A percentile compares a stretch with the other conserved stretches of the same genome.
These are phyloP conservation scores for Speoplatyrhinus poulsoni DNA, from an alignment of 2,113 vertebrate species.

Conservation along the genomic window DNA sequence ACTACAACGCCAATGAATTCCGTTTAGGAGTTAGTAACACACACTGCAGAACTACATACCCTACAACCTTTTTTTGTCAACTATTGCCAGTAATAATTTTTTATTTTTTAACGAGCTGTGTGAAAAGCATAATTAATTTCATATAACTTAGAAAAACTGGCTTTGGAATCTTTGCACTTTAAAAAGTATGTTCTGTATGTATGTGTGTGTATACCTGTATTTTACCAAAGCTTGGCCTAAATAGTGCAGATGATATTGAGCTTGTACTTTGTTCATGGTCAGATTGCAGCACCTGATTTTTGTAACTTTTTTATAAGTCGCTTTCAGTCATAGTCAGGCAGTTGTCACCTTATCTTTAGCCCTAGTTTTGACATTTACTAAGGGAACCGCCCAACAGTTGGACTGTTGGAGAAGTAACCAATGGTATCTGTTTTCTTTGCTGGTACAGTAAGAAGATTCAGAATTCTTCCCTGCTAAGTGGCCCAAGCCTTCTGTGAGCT, in stretches of 20 bases:
- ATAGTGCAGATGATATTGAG: slow-evolving; percentile 13
- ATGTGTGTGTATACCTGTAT: slow-evolving; percentile 1
- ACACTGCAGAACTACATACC: slow-evolving; percentile 3
- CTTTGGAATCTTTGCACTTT: background rate
- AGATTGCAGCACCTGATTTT: slow-evolving; percentile 19
- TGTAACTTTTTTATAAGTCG: slow-evolving; percentile 16
- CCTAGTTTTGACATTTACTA: slow-evolving; percentile 13
- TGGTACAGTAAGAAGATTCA: too few relatives aligned
- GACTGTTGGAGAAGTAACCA: slow-evolving; percentile 1
- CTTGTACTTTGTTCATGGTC: slow-evolving; percentile 25
- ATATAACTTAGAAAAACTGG: background rate
- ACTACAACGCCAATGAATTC: background rate
- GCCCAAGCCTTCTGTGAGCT: slow-evolving; percentile 13
- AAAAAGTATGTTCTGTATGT: background rate
- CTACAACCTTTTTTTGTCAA: background rate
- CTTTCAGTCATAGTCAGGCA: background rate
- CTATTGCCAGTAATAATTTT: too few relatives aligned
- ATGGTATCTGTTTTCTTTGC: background rate
- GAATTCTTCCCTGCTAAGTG: too few relatives aligned
- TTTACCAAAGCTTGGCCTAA: slow-evolving; percentile 34
- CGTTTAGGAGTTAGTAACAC: background rate
- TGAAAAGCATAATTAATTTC: slow-evolving; percentile 14
- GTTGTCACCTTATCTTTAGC: background rate
- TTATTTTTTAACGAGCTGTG: background rate
- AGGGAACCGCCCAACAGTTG: slow-evolving; percentile 29